These are phyloP conservation scores for Antrozous pallidus DNA, from an alignment of 2,797 vertebrate species.

Conservation along the genomic window DNA sequence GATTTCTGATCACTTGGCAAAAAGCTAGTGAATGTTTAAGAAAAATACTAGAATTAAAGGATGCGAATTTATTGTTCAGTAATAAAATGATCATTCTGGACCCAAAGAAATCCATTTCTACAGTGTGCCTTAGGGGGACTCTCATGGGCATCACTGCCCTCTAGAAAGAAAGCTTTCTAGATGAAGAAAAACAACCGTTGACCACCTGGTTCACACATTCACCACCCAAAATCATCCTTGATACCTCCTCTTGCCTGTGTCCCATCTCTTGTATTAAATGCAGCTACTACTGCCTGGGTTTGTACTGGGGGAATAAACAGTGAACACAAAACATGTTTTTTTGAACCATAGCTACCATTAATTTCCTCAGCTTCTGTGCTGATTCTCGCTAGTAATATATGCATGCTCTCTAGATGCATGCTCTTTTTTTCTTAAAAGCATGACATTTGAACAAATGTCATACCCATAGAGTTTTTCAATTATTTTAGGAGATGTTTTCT, in stretches of 20 bases:
- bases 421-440: neutral
- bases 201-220: neutral
- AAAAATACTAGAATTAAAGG: neutral
- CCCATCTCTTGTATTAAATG: neutral
- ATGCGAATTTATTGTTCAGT: neutral
- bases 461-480: neutral
- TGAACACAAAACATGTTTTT: neutral
- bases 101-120: neutral
- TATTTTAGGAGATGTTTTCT: constrained; percentile 8
- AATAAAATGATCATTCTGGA: neutral
- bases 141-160: neutral
- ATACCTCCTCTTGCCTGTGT: neutral
- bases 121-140: neutral
- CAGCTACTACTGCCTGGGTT: neutral
- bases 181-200: neutral
- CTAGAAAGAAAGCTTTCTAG: neutral
- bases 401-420: neutral
- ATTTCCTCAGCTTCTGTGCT: neutral
- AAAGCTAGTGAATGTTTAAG: neutral
- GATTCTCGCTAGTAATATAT: neutral
- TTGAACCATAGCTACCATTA: neutral
- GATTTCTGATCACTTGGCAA: neutral
- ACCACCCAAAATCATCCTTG: neutral
- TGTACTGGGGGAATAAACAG: neutral
- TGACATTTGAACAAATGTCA: neutral